A percentile compares a stretch with the other conserved stretches of the same genome.
phyloP scores from a whole-genome alignment of 2,113 vertebrate species.

The Lampris megalopsis region DNA sequence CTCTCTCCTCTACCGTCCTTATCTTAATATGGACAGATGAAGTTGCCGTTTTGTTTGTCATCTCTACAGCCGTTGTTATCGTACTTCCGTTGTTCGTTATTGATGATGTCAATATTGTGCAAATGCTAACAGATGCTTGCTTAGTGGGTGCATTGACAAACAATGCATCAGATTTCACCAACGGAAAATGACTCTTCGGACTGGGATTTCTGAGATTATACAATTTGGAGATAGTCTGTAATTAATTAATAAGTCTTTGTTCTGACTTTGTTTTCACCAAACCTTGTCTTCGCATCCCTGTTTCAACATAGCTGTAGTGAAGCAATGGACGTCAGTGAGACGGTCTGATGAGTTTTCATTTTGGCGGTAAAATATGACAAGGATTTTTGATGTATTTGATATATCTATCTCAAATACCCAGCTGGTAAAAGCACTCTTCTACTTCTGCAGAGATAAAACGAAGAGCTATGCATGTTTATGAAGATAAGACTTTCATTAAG shows the following conservation, averaged over 20 bases:
- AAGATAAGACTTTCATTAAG: constrained; percentile 75
- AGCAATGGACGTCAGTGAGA: background rate
- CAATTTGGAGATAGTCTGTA: constrained; percentile 30
- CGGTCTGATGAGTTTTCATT: constrained; percentile 2
- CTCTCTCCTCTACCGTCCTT: constrained; percentile 60
- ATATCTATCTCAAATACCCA: constrained; percentile 65
- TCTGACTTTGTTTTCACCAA: background rate
- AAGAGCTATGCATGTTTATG: constrained; percentile 63
- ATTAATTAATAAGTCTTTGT: constrained; percentile 16
- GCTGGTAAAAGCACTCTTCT: constrained; percentile 43
- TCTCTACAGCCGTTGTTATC: constrained; percentile 50
- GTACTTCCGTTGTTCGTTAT: constrained; percentile 52
- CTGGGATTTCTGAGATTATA: constrained; percentile 14
- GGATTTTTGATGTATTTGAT: constrained; percentile 41
- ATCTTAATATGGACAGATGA: constrained; percentile 79
- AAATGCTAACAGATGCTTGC: constrained; percentile 33
- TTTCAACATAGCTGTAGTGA: constrained; percentile 12
- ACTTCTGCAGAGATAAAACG: constrained; percentile 46
- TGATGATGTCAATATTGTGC: constrained; percentile 46
- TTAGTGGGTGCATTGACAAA: constrained; percentile 47
- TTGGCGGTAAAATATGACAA: constrained; percentile 36
- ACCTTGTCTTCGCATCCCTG: background rate
- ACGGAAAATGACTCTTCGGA: constrained; percentile 15
- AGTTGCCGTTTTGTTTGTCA: constrained; percentile 58
- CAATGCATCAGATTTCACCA: constrained; percentile 50